Base-by-base conservation (phyloP, 2,797 vertebrate genomes). In the Molossus alvarezi region DNA sequence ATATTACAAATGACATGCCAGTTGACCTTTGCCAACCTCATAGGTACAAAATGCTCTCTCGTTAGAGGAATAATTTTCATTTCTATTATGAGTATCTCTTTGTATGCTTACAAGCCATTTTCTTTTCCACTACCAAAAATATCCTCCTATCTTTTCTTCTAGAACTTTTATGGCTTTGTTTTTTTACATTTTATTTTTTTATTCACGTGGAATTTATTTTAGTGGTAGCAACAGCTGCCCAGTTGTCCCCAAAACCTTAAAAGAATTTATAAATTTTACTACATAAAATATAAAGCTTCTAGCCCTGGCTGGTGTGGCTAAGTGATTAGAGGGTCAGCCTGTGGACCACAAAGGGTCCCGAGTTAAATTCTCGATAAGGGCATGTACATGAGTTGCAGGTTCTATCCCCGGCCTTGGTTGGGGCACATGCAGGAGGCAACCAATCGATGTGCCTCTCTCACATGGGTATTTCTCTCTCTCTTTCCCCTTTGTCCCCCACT, bases 131-230 rank as follows among this genome's bases (percentile, higher is more conserved):
- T 91, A 81, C 48, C 20, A 64, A 97, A 91, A 86, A 45, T 27
- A 95, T 64, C 57, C n/a, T 81, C 77, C 41, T 29, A 79, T 58
- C 11, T 91, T 95, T 95, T 75, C 75, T 73, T 58, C 29, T 73
- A 73, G 71, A 79, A 58, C 25, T 83, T 77, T 84, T 77, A n/a
- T 37, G 69, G 21, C 64, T 73, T 92, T 95, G 37, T 64, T 65
- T 86, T 81, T 81, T 41, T 8, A 86, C 25, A 69, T 73, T 79
- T 67, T 67, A 82, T 91, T 84, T 18, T 85, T 84, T 55, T 3
- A 75, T 89, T 9, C 25, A 81, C 64, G 20, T 53, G 60, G 20
- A 94, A 85, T 91, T 90, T 88, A 81, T 85, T 95, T 90, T 88
- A 53, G 51, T 79, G 41, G 17, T 73, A 91, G 33, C 20, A 67